A percentile compares a stretch with the other conserved stretches of the same genome.
phyloP scores from a whole-genome alignment of 2,113 vertebrate species.

The Corapipo altera region DNA sequence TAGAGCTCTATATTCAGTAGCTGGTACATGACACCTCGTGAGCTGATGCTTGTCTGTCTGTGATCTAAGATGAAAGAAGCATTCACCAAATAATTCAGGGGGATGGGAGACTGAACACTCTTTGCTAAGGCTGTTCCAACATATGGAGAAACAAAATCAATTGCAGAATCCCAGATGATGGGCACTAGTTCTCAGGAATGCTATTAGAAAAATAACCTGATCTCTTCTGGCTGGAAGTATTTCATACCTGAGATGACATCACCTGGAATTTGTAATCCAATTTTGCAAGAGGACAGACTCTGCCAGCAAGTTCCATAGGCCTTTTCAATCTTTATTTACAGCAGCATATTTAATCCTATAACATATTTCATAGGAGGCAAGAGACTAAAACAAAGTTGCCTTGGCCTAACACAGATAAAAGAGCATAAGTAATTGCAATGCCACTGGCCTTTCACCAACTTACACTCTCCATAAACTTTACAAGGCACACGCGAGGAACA shows the following conservation, averaged over 20 bases:
- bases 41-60: slow-evolving; percentile 50
- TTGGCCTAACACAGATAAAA: neutral
- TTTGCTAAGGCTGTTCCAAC: neutral
- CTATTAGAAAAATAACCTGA: neutral
- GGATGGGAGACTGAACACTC: neutral
- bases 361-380: neutral
- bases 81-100: slow-evolving; percentile 36
- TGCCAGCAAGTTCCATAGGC: neutral
- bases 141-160: neutral
- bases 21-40: slow-evolving; percentile 57
- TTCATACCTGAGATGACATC: slow-evolving; percentile 15
- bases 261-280: neutral
- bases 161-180: neutral
- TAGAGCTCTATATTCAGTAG: slow-evolving; percentile 56
- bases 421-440: neutral
- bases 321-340: neutral
- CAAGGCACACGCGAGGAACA: neutral
- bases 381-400: neutral
- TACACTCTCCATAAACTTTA: neutral
- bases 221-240: neutral
- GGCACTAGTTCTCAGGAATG: neutral
- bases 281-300: slow-evolving; percentile 30
- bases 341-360: neutral
- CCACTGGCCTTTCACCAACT: neutral
- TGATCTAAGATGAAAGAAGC: slow-evolving; percentile 49